Conservation (phyloP, 2,113 vertebrate genomes). For the Ardeotis arabs region DNA sequence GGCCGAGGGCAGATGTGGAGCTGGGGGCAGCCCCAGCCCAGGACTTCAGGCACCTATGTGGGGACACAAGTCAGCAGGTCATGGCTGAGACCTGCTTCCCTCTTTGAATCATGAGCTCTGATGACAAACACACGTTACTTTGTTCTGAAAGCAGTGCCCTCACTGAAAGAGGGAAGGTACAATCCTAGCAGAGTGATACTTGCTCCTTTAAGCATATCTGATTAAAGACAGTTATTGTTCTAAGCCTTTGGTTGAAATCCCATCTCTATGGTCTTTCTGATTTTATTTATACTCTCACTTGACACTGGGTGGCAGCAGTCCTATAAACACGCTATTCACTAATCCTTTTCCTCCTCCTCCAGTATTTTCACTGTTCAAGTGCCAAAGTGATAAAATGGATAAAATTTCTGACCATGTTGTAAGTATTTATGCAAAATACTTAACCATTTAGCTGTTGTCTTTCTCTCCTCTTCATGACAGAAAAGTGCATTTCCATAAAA, state of each 20-base stretch:
- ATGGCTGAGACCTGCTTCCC: neutral
- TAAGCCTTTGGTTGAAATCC: slow-evolving; percentile 69
- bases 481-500: neutral
- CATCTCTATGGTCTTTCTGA: slow-evolving; percentile 61
- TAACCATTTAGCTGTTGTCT: slow-evolving; percentile 11
- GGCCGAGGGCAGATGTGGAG: too few species aligned
- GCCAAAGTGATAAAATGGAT: slow-evolving; percentile 53
- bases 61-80: neutral
- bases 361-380: neutral
- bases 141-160: too few species aligned
- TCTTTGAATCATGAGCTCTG: neutral
- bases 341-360: slow-evolving; percentile 36
- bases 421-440: slow-evolving; percentile 38
- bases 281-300: slow-evolving; percentile 68
- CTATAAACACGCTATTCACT: slow-evolving; percentile 58
- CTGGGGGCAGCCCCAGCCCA: neutral
- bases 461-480: neutral
- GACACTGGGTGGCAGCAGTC: slow-evolving; percentile 66
- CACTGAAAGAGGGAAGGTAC: neutral
- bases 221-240: slow-evolving; percentile 69
- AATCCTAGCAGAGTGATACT: neutral
- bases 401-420: slow-evolving; percentile 15
- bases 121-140: neutral
- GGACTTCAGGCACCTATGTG: neutral
- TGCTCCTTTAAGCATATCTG: slow-evolving; percentile 40